phyloP scores from a whole-genome alignment of 2,888 invertebrate species.

The Melinaea menophilus region DNA sequence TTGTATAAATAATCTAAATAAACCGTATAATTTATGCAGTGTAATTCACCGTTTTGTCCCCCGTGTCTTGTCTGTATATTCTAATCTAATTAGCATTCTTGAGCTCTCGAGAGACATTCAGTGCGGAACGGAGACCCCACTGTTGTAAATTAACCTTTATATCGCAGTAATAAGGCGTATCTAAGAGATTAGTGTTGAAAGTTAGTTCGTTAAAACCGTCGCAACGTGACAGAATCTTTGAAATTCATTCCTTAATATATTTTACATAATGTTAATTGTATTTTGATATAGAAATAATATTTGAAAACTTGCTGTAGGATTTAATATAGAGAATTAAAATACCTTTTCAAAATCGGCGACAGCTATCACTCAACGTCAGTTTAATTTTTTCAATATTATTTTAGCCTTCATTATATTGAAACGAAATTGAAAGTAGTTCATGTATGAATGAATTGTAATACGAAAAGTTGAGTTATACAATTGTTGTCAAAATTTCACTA shows the following conservation, averaged over 20 bases:
- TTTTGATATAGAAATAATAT: background rate
- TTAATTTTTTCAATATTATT: no score
- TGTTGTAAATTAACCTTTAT: slow-evolving; percentile 15
- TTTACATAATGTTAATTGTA: background rate
- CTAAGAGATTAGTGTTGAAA: slow-evolving; percentile 12
- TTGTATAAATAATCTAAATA: no score
- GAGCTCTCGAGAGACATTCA: slow-evolving; percentile 22
- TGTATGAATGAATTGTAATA: background rate
- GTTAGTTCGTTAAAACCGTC: slow-evolving; percentile 9
- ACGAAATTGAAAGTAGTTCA: slow-evolving; percentile 2
- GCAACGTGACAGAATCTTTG: slow-evolving; percentile 27
- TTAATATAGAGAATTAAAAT: background rate
- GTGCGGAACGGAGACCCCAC: slow-evolving; percentile 19
- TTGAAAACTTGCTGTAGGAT: background rate
- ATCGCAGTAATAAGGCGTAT: slow-evolving; percentile 10
- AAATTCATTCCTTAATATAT: slow-evolving; percentile 16
- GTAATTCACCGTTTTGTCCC: slow-evolving; percentile 27
- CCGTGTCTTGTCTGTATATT: slow-evolving; percentile 19
- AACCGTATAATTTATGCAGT: no score
- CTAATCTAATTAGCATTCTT: slow-evolving; percentile 26
- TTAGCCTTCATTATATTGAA: background rate
- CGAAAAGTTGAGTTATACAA: background rate
- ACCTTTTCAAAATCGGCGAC: no score
- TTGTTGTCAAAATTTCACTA: slow-evolving; percentile 1
- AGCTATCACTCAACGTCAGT: no score